Evolutionary conservation across 2,113 vertebrate genomes (phyloP), one percentile per base, ranked within the genome.

Genomic region (Nerophis ophidion): DNA sequence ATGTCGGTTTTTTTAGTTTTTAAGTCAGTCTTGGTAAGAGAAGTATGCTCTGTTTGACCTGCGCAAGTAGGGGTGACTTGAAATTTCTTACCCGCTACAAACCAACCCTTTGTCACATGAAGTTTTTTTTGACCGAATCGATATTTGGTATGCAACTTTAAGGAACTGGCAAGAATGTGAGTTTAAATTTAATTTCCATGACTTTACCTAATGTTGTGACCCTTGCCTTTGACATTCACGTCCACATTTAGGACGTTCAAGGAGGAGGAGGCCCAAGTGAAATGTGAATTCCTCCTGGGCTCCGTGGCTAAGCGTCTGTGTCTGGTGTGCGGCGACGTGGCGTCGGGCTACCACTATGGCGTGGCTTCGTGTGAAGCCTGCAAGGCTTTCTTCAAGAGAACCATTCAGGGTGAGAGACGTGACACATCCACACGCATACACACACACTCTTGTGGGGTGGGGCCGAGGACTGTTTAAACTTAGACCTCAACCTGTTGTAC

Each of bases 261-360:
- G 12, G 81, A 86, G 16, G 83, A 87, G 33, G 84, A 84, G 34
- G 65, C 73, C 44, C 87, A 80, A 59, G 81, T 81, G 77, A 90
- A 90, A 84, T 86, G 84, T 68, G 92, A 94, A 52, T 93, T 92
- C 0, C 93, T 92, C 70, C 84, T 93, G 5, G 91, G 90, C 71
- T 89, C 94, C 0, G 92, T 93, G 56, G 92, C 92, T 55, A 94
- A 94, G 76, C 80, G 89, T 15, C 13, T 86, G 65, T 90, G 89
- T 56, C 81, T 90, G 56, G 89, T 90, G 66, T 90, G 89, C 14
- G 89, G 88, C 12, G 89, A 90, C 11, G 81, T 89, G 19, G 89
- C 83, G 19, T 90, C 89, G 0, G 89, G 89, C 7, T 90, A 89
- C 68, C 89, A 90, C 79, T 90, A 90, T 5, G 89, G 89, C 0